Evolutionary conservation across 2,113 vertebrate species (phyloP).

Genomic region (Larimichthys polyactis): DNA sequence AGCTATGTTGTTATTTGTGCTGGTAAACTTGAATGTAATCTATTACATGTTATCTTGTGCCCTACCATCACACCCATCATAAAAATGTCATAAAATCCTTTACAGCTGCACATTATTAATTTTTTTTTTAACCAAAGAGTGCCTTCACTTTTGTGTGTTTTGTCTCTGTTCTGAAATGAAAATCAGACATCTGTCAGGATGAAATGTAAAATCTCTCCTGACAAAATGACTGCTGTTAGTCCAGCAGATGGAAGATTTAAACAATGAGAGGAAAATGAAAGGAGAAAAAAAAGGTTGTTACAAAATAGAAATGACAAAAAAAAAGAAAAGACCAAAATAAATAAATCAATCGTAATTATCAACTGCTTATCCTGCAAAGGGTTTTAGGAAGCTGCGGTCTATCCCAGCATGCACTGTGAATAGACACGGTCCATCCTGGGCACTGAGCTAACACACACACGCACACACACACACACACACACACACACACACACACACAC

Average conservation of each 20-base stretch:
- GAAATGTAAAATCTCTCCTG: conserved; percentile 20
- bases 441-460: no score
- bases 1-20: background rate
- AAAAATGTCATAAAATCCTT: conserved; percentile 10
- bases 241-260: background rate
- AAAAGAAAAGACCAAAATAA: background rate
- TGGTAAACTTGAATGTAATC: conserved; percentile 17
- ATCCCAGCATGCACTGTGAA: conserved; percentile 2
- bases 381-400: background rate
- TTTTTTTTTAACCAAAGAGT: background rate
- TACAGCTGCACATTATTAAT: background rate
- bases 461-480: no score
- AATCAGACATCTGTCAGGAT: conserved; percentile 30
- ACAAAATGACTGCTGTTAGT: conserved; percentile 19
- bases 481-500: no score
- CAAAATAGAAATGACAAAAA: conserved; percentile 4
- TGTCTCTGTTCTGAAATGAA: conserved; percentile 34
- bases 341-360: background rate
- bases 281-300: background rate
- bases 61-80: background rate
- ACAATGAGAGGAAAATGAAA: background rate
- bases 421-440: background rate
- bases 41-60: background rate
- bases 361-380: background rate
- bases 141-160: background rate